Conservation (phyloP, 2,797 vertebrate genomes). For the Oreochromis grahami region DNA sequence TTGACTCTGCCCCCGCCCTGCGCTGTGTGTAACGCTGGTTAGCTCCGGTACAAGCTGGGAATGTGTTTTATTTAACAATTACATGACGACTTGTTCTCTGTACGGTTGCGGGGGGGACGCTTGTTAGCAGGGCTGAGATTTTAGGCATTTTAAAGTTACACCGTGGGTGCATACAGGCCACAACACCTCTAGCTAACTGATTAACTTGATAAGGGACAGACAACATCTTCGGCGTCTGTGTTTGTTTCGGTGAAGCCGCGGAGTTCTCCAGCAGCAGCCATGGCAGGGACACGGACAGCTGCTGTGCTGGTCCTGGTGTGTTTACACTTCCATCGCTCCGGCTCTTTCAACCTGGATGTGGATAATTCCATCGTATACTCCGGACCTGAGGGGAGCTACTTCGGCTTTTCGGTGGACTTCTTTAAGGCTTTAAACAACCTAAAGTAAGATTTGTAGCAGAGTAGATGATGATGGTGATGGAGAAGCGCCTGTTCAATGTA, state of each 20-base stretch:
- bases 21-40: neutral
- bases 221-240: neutral
- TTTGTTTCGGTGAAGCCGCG: neutral
- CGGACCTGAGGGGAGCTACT: constrained; percentile 85
- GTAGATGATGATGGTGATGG: neutral
- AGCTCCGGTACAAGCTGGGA: neutral
- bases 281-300: constrained; percentile 2
- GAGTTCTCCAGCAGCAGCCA: constrained; percentile 1
- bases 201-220: neutral
- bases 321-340: neutral
- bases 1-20: neutral
- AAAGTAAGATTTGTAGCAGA: constrained; percentile 56
- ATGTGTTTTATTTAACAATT: neutral
- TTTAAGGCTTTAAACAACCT: constrained; percentile 47
- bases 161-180: neutral
- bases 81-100: neutral
- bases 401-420: constrained; percentile 92
- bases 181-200: neutral
- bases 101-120: neutral
- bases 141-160: neutral
- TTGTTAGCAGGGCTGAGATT: neutral
- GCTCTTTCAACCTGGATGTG: constrained; percentile 77
- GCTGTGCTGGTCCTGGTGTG: constrained; percentile 1
- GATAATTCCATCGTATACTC: constrained; percentile 60
- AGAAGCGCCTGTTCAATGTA: neutral